Evolutionary conservation across 2,797 vertebrate species (phyloP), one percentile per base, ranked within the genome.

Genomic region (Gymnothorax reevesii): DNA sequence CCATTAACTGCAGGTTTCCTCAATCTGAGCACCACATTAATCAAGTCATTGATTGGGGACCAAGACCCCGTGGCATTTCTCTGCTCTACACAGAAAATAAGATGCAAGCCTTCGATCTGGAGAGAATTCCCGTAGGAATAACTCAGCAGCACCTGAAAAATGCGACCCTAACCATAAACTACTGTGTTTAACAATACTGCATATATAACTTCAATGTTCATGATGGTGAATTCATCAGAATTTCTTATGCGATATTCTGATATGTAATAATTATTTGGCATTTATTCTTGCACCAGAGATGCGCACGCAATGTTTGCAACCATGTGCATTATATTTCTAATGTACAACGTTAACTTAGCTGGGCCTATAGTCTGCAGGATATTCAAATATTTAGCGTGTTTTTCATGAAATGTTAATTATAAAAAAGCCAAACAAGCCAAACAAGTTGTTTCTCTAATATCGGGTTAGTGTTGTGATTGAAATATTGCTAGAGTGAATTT

Each of bases 61-160:
- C 93, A 87, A 54, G 84, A 90, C 92, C 94, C 95, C 92, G 89
- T 92, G 94, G 95, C 94, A 85, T 94, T 85, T 94, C 96, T 94
- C 87, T 86, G 87, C 92, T 95, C 96, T 89, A 92, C 87, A 91
- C 94, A 93, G 93, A 94, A 95, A 95, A 96, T 95, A 95, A 95
- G 94, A 96, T 95, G 95, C 94, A 95, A 95, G 94, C 94, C 95
- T 92, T 64, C 90, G 91, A 95, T 95, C 95, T 95, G 95, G 93
- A 96, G 95, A 95, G 94, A 95, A 94, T 95, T 94, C 93, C 93
- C 93, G 95, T 92, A 92, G 92, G 93, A 95, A 95, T 95, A 96
- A 96, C 94, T 89, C 92, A 84, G 90, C 93, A 89, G 92, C 42
- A 92, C 92, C 92, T 94, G 92, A 91, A 95, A 94, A 90, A 92